Conservation (phyloP, 2,888 invertebrate species). For the Rotaria magnacalcarata region DNA sequence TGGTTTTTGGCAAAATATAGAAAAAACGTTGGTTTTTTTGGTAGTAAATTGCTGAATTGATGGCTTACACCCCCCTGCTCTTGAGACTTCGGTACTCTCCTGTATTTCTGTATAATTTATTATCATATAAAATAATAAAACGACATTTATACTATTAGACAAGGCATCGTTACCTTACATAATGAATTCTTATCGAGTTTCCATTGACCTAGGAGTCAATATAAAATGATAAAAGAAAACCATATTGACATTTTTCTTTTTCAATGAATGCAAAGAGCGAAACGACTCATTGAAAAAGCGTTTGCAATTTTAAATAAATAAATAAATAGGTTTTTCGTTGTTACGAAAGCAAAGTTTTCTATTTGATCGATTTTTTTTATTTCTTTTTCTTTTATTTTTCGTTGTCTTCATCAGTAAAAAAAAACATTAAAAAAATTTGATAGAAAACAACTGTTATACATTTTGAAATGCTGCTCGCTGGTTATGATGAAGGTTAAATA, state of each 20-base stretch:
- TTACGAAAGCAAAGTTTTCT: not conserved
- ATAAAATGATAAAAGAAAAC: too few relatives aligned
- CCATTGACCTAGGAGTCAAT: not conserved
- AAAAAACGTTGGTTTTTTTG: too few relatives aligned
- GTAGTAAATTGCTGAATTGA: too few relatives aligned
- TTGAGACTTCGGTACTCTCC: too few relatives aligned
- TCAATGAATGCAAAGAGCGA: too few relatives aligned
- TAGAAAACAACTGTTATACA: not conserved
- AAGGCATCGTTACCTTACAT: not conserved
- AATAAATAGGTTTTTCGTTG: too few relatives aligned
- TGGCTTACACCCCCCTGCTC: too few relatives aligned
- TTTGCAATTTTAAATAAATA: too few relatives aligned
- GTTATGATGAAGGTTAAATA: not conserved
- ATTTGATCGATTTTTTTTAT: not conserved
- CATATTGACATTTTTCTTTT: too few relatives aligned
- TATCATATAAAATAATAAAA: not conserved
- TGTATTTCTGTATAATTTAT: too few relatives aligned
- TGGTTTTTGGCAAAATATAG: too few relatives aligned
- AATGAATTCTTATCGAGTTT: not conserved
- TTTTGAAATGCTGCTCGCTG: constrained; percentile 14
- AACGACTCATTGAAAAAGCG: too few relatives aligned
- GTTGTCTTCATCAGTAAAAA: not conserved
- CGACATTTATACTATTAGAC: not conserved
- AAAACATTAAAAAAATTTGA: not conserved
- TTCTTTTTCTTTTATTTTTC: constrained; percentile 1